Evolutionary conservation across 2,797 vertebrate genomes (phyloP).

Genomic region (Thunnus albacares): DNA sequence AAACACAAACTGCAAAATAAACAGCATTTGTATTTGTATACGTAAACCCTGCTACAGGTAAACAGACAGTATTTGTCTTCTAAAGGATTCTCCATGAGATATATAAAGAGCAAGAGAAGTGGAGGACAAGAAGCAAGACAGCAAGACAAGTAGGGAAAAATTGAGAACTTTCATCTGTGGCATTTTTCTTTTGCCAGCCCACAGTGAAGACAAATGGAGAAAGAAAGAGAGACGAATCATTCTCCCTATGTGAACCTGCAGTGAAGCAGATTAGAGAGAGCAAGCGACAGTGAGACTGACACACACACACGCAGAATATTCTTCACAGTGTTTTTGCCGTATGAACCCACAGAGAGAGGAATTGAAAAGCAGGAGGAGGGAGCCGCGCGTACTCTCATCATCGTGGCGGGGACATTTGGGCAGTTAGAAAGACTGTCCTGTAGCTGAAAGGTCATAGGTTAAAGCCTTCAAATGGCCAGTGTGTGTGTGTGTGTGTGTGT

Average conservation of each 20-base stretch:
- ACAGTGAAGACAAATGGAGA: conserved; percentile 62
- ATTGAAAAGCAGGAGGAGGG: conserved; percentile 55
- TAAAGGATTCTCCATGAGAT: conserved; percentile 1
- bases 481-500: not conserved
- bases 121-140: not conserved
- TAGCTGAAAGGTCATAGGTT: conserved; percentile 4
- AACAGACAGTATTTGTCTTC: conserved; percentile 1
- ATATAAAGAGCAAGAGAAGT: conserved; percentile 9
- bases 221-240: conserved; percentile 46
- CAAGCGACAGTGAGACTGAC: conserved; percentile 13
- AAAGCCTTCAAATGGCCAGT: conserved; percentile 10
- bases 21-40: not conserved
- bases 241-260: conserved; percentile 47
- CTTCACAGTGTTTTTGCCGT: conserved; percentile 26
- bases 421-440: not conserved
- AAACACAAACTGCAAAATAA: not conserved
- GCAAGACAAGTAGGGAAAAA: conserved; percentile 29
- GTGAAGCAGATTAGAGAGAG: conserved; percentile 26
- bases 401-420: not conserved
- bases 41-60: not conserved
- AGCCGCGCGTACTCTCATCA: conserved; percentile 14
- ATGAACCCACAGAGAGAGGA: conserved; percentile 50
- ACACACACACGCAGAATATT: conserved; percentile 3
- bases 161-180: conserved; percentile 6
- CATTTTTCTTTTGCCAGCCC: conserved; percentile 62